A percentile compares a stretch with the other conserved stretches of the same genome.
Conservation (phyloP, 2,797 vertebrate species). For the Knipowitschia caucasica region DNA sequence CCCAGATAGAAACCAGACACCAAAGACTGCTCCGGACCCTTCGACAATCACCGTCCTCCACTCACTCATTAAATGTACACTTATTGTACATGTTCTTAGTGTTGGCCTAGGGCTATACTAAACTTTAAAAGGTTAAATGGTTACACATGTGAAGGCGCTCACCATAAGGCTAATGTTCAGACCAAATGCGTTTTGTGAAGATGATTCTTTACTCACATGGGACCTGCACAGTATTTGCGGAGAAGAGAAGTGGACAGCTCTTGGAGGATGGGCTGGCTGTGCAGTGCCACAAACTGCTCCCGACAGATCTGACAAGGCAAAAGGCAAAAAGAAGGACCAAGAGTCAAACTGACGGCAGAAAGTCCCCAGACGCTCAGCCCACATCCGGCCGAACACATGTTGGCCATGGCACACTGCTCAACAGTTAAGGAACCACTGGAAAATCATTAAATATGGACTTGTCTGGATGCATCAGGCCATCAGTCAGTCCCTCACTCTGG, state of each 20-base stretch:
- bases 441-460: conserved; percentile 1
- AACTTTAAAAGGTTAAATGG: no score
- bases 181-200: no score
- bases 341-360: conserved; percentile 6
- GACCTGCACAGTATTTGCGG: conserved; percentile 74
- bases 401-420: conserved; percentile 7
- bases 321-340: conserved; percentile 9
- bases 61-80: no score
- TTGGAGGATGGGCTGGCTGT: conserved; percentile 89
- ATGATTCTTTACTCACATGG: conserved; percentile 72
- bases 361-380: conserved; percentile 5
- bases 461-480: conserved; percentile 3
- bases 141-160: no score
- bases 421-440: not conserved
- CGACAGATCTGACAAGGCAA: conserved; percentile 83
- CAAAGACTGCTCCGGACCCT: no score
- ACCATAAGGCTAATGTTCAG: no score
- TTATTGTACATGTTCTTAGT: no score
- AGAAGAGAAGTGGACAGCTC: conserved; percentile 86
- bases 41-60: no score
- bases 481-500: not conserved
- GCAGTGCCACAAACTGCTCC: conserved; percentile 90
- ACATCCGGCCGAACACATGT: conserved; percentile 8
- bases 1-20: no score
- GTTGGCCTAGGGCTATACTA: no score